Evolutionary conservation across 2,113 vertebrate genomes (phyloP), one percentile per base, ranked within the genome.

Genomic region (Cyprinodon variegatus): DNA sequence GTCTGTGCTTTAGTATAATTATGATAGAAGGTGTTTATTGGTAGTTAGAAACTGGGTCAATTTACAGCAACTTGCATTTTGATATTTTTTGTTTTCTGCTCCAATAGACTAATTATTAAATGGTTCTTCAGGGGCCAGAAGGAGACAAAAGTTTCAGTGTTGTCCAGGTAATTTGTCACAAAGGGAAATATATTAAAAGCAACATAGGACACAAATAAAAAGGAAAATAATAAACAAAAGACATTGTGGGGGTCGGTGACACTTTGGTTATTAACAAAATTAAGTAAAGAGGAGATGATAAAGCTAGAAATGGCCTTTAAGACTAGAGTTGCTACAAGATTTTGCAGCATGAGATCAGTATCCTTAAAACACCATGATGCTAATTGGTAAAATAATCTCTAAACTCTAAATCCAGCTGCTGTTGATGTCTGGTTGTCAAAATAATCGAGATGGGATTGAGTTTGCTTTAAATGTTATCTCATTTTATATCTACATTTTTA

Each of bases 1-100:
- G 15, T 76, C n/a, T 12, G 62, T 38, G 14, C 45, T 71, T 66
- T 29, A 48, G 63, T 61, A 22, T 50, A 57, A 79, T 64, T 76
- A 60, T 39, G 63, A 40, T 76, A 39, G 61, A 63, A 65, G 17
- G 43, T 43, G 17, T 72, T 15, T 61, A 43, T 10, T 65, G 3
- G 36, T 60, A 17, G 36, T 68, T 70, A 43, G n/a, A 12, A 48
- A 61, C 4, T 62, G 48, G 50, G 39, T 65, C 22, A 29, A 59
- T 74, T 74, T 71, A 12, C 20, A 40, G 7, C 53, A 62, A 48
- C 48, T 59, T 75, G 0, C 13, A 60, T 61, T 61, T 61, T 62
- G 11, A 62, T 1, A 37, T 64, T 9, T 14, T 69, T 76, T 64
- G 39, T 20, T 53, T n/a, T 60, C 9, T 60, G 20, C 68, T 60